A percentile compares a stretch with the other conserved stretches of the same genome.
These are phyloP conservation scores for Drosophila anomalipes DNA, from an alignment of 2,888 invertebrate species.

Conservation along the genomic window DNA sequence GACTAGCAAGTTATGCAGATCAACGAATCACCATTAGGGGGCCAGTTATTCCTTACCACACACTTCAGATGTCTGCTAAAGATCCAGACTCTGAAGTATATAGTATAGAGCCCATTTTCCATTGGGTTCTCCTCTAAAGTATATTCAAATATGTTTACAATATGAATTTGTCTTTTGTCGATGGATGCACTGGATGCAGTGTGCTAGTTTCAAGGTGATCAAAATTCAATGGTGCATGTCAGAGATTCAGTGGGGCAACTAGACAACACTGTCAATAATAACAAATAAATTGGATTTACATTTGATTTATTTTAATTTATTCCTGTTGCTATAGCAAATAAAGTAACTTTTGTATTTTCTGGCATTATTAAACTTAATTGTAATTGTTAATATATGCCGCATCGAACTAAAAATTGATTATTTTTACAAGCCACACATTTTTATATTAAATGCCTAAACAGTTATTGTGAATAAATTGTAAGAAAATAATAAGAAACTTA, in stretches of 20 bases:
- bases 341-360: neutral
- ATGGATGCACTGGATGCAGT: neutral
- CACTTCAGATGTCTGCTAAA: conserved; percentile 4
- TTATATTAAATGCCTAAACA: neutral
- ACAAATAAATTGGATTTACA: neutral
- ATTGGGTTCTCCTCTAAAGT: neutral
- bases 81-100: neutral
- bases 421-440: neutral
- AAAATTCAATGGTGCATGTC: conserved; percentile 32
- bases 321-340: neutral
- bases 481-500: neutral
- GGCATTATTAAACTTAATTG: neutral
- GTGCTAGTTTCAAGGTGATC: neutral
- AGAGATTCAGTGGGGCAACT: conserved; percentile 32
- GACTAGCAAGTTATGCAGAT: conserved; percentile 7
- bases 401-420: neutral
- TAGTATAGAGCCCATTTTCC: neutral
- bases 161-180: neutral
- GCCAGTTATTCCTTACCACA: neutral
- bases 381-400: neutral
- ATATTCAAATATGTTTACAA: neutral
- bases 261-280: conserved; percentile 14
- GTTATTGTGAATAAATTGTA: neutral
- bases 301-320: neutral
- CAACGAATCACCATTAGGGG: conserved; percentile 2